Base-by-base conservation (phyloP, 2,888 invertebrate species). In the Apoderus coryli region DNA sequence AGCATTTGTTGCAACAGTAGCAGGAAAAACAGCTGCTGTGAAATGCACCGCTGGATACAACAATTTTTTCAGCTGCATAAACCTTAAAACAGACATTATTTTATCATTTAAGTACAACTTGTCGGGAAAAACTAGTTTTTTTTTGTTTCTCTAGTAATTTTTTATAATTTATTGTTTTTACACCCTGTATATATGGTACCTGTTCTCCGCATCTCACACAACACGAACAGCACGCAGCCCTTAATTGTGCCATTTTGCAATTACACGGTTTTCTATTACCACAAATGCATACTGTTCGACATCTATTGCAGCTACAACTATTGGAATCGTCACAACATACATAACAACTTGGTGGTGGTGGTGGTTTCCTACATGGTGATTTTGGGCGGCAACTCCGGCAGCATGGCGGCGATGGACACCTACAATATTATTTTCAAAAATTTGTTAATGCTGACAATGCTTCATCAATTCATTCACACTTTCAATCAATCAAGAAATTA, bases 1-100 rank as follows among this genome's bases (percentile, higher is more conserved):
- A 44, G 3, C 58, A 59, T 41, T 63, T 64, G 27, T 61, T 56
- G 38, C 64, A 65, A 41, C 61, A 61, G 40, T 53, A 61, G 42
- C 64, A 65, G 24, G 61, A 61, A 46, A 64, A 65, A 48, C 64
- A 65, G 39, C 58, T 59, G 23, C 54, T 60, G 46, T 64, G 64
- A 41, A 59, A 65, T 1, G 59, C 56, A 4, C 57, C 56, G 10
- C 58, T 57, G 5, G 61, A 57, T 10, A 56, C 60, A 29, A 56
- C 48, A 7, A 56, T 47, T 34, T 49, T 53, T 41, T 59, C 57
- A 4, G 57, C 54, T 5, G 49, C 52, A 31, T 55, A 57, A 5
- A 56, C 56, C 55, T 56, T 14, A 25, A 46, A 44, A 28, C 16
- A 32, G 24, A 25, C 10, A 19, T n/a, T n/a, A n/a, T n/a, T n/a